These are phyloP conservation scores for Lochmaea crataegi DNA, from an alignment of 2,888 invertebrate species.

Conservation along the genomic window DNA sequence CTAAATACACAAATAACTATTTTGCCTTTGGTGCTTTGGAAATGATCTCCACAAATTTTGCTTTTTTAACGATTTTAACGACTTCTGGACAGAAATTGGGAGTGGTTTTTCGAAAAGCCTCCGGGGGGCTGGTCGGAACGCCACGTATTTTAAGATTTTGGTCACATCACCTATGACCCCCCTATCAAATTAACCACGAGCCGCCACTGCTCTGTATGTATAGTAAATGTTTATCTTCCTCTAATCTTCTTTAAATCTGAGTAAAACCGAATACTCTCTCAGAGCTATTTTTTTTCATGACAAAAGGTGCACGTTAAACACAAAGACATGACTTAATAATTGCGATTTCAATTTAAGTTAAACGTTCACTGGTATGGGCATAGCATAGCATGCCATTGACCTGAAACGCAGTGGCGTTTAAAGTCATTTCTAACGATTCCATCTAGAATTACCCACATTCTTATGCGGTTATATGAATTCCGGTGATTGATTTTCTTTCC, in stretches of 20 bases:
- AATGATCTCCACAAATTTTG: too few species aligned
- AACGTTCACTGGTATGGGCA: constrained; percentile 11
- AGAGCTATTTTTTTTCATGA: constrained; percentile 19
- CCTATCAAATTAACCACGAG: too few species aligned
- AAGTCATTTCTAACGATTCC: constrained; percentile 14
- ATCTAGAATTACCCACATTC: constrained; percentile 18
- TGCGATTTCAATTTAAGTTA: constrained; percentile 14
- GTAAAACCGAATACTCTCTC: not conserved
- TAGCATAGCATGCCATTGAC: constrained; percentile 28
- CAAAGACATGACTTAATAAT: not conserved
- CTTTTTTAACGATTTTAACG: too few species aligned
- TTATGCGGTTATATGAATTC: constrained; percentile 3
- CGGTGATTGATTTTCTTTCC: constrained; percentile 1
- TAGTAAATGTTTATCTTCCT: not conserved
- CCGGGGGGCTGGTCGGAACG: too few species aligned
- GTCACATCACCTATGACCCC: too few species aligned
- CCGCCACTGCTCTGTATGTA: too few species aligned
- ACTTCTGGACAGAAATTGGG: too few species aligned
- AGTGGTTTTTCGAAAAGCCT: too few species aligned
- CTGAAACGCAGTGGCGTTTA: constrained; percentile 25
- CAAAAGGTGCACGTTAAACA: constrained; percentile 28
- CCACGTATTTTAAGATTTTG: too few species aligned
- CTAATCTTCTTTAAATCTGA: not conserved
- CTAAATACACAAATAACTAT: too few species aligned
- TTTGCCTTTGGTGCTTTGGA: too few species aligned